Conservation (phyloP, 2,797 vertebrate genomes). For the Spheniscus humboldti region DNA sequence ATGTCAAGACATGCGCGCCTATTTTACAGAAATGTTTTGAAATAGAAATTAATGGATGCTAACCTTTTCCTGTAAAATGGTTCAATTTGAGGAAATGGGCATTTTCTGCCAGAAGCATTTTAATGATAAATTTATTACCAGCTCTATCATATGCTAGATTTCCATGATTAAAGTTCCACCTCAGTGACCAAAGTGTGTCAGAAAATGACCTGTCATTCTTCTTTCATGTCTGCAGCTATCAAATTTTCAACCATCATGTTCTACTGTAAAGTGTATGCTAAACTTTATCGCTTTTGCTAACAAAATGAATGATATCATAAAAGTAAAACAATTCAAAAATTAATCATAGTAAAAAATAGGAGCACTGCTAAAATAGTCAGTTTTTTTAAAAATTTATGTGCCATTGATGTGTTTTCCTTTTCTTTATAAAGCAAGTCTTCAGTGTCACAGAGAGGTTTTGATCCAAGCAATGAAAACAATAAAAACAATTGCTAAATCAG, state of each 20-base stretch:
- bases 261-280: background rate
- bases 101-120: background rate
- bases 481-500: background rate
- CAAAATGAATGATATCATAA: background rate
- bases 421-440: background rate
- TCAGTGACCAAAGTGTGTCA: background rate
- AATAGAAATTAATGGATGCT: background rate
- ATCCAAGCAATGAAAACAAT: background rate
- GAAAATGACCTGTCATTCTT: background rate
- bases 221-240: background rate
- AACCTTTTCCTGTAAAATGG: background rate
- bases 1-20: rapidly evolving
- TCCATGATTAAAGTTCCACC: background rate
- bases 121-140: background rate
- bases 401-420: background rate
- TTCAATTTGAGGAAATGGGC: background rate
- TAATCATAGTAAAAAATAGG: background rate
- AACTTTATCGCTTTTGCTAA: background rate
- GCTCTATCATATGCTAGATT: background rate
- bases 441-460: background rate
- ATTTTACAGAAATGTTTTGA: background rate
- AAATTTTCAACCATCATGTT: background rate
- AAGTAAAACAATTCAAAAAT: constrained; percentile 12
- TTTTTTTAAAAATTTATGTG: background rate
- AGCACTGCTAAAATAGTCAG: background rate